phyloP scores from a whole-genome alignment of 2,113 vertebrate genomes.

The Odocoileus virginianus region DNA sequence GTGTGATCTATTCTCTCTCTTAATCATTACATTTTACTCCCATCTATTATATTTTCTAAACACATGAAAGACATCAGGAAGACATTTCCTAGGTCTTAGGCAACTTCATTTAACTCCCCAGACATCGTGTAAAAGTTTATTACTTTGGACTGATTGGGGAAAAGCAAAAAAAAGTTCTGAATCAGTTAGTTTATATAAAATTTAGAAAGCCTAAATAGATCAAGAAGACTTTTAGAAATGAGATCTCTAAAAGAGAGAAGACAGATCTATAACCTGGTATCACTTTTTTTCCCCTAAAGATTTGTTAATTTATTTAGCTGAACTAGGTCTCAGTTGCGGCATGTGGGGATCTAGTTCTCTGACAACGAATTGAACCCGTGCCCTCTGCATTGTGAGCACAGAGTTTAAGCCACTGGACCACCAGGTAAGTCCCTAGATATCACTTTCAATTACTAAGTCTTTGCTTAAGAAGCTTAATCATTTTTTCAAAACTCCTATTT shows the following conservation, averaged over 20 bases:
- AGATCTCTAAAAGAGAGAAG: not conserved
- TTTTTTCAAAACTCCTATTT: conserved; percentile 2
- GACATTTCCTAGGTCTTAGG: not conserved
- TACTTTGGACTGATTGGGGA: not conserved
- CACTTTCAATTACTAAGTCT: not conserved
- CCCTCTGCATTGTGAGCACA: not conserved
- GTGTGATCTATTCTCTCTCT: not conserved
- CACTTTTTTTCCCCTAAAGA: not conserved
- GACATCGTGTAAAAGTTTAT: not conserved
- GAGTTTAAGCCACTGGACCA: not conserved
- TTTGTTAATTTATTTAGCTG: not conserved
- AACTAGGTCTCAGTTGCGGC: accelerated
- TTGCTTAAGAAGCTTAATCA: not conserved
- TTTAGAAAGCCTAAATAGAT: conserved; percentile 1
- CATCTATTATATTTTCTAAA: not conserved
- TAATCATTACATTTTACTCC: not conserved
- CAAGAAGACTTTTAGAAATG: not conserved
- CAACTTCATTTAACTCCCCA: not conserved
- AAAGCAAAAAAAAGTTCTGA: conserved; percentile 2
- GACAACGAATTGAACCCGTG: not conserved
- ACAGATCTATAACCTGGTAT: not conserved
- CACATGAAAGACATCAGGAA: not conserved
- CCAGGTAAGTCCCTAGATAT: not conserved
- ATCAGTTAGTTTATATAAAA: not conserved
- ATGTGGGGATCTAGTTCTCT: not conserved